Conservation (phyloP, 23 tunicate genomes). For the Pegea sp. region DNA sequence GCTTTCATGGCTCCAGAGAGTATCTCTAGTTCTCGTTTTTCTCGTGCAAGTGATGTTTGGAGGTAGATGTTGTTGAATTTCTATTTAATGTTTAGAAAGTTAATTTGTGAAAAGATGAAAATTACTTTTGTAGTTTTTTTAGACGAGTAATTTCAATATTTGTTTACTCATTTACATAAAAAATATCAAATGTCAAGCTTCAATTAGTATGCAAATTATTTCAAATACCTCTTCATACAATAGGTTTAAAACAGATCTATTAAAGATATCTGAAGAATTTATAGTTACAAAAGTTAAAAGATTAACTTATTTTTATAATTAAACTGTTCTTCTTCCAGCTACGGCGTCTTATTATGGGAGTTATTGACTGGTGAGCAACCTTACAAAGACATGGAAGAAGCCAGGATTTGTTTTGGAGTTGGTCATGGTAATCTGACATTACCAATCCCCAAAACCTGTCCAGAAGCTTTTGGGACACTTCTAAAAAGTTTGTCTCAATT, state of each 20-base stretch:
- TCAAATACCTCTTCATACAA: too few relatives aligned
- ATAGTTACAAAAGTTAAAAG: background rate
- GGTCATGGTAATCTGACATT: constrained; percentile 80
- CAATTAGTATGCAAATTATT: too few relatives aligned
- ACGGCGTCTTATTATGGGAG: constrained; percentile 94
- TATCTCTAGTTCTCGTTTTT: constrained; percentile 68
- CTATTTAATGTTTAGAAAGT: too few relatives aligned
- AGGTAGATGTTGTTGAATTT: constrained; percentile 48
- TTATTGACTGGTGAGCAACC: constrained; percentile 96
- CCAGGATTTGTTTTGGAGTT: constrained; percentile 80
- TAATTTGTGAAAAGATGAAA: too few relatives aligned
- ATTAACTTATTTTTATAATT: too few relatives aligned
- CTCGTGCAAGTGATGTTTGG: constrained; percentile 96
- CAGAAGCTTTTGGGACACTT: constrained; percentile 38
- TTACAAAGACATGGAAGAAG: constrained; percentile 84
- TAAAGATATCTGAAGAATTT: background rate
- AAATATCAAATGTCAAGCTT: too few relatives aligned
- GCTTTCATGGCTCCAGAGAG: constrained; percentile 99
- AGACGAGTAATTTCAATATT: too few relatives aligned
- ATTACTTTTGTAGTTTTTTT: too few relatives aligned
- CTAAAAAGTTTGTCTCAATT: constrained; percentile 47
- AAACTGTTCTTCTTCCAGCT: constrained; percentile 9
- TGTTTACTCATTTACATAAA: too few relatives aligned
- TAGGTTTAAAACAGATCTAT: too few relatives aligned
- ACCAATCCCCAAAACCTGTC: constrained; percentile 80